Base-by-base conservation (phyloP, 2,888 invertebrate species). In the Troglohyphantes excavatus region DNA sequence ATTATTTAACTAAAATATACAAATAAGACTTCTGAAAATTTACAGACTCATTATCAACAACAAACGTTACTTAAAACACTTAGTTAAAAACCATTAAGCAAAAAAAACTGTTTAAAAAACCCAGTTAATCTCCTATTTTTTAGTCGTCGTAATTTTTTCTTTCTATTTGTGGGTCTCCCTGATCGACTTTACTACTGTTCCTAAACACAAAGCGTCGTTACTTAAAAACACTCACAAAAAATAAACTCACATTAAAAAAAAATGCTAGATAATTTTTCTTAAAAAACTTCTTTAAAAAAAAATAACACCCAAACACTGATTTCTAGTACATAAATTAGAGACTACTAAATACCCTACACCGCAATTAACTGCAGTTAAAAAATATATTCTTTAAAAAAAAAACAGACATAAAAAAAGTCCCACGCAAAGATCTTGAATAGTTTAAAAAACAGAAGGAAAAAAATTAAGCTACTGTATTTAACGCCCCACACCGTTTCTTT, bases 251-350 rank as follows among this genome's bases (percentile, higher is more conserved):
- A n/a, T 3, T 1, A 43, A 72, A 72, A 72, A 72, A 72, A 72
- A 63, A 65, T 27, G 27, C 39, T n/a, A 61, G 63, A 43, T 7
- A 26, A 26, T 72, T 72, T 72, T 63, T 19, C 68, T 39, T 27
- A 27, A 46, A 63, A 27, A 65, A 61, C 17, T 11, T 3, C 13
- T 75, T 21, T 5, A 21, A 29, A 33, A 43, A 33, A 3, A 53
- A 53, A 83, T 79, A 81, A 86, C 53, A 43, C 29, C 43, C 7
- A 72, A 87, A 81, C 87, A 88, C 72, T 81, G 82, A 88, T 88
- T 82, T 88, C 70, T 39, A 82, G 88, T 75, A 73, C 67, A 88
- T 88, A 88, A 82, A 82, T 89, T 83, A 89, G 75, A 67, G 82
- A 76, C 68, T 75, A 76, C 82, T 89, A 89, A 89, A 89, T 82